Conservation (phyloP, 2,113 vertebrate species). For the Chaenocephalus aceratus region DNA sequence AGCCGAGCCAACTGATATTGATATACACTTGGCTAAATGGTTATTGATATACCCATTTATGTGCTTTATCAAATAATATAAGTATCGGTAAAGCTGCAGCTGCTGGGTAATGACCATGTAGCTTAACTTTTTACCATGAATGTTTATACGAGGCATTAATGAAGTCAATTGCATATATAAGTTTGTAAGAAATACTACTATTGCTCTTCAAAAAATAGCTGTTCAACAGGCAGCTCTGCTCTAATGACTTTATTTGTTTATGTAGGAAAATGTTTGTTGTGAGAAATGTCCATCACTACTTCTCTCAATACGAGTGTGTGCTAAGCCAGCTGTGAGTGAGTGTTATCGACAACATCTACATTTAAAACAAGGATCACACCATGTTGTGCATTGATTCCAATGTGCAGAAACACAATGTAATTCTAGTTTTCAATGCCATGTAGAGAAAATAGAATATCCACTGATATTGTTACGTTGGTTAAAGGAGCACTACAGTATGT, state of each 20-base stretch:
- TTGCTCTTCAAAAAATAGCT: neutral
- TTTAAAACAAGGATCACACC: neutral
- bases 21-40: neutral
- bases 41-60: neutral
- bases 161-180: slow-evolving; percentile 1
- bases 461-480: too few species aligned
- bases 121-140: neutral
- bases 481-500: too few species aligned
- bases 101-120: slow-evolving; percentile 2
- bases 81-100: neutral
- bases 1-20: neutral
- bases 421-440: neutral
- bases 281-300: slow-evolving; percentile 10
- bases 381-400: too few species aligned
- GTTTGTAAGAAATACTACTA: neutral
- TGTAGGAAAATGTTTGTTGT: neutral
- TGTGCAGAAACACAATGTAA: neutral
- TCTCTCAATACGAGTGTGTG: slow-evolving; percentile 15
- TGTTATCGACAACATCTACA: slow-evolving; percentile 1
- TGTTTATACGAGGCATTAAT: neutral
- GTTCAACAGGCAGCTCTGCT: neutral
- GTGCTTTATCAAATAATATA: neutral
- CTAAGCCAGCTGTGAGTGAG: slow-evolving; percentile 27
- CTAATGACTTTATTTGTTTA: slow-evolving; percentile 30
- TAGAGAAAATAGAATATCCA: neutral